Base-by-base conservation (phyloP, 2,888 invertebrate genomes). In the Keiferia lycopersicella region DNA sequence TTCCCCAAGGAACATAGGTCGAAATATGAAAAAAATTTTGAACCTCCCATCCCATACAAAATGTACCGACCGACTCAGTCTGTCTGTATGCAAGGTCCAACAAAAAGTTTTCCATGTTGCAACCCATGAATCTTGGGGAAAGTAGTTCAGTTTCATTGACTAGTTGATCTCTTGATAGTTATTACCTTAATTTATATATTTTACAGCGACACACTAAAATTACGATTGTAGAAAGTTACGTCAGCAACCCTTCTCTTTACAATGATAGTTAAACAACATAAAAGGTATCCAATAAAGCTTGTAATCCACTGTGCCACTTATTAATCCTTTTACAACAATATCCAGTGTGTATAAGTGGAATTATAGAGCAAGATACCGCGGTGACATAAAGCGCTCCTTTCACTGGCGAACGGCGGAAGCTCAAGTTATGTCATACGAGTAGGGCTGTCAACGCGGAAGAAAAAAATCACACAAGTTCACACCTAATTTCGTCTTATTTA, bases 331-430 rank as follows among this genome's bases (percentile, higher is more conserved):
- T 45, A 60, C 30, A 60, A 60, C 16, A 60, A 60, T 39, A 45
- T 41, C 16, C 41, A 45, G 45, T n/a, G 22, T 22, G 26, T 14
- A 20, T 60, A 61, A 48, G 61, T 61, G 16, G 61, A 50, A 48
- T 61, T 61, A n/a, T 61, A 34, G 61, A 50, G 61, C 61, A 38
- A 58, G 58, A n/a, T 41, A n/a, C 50, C 26, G 50, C 20, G 16
- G 78, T 78, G 76, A 80, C 78, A 78, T 80, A 78, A 77, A 80
- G 75, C 72, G 75, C 73, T 76, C 83, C 84, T 84, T 83, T 83
- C 83, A 84, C 83, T 69, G 75, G 75, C 76, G 79, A 76, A 73
- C 83, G 81, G 87, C 88, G 90, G 88, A 89, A 89, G 88, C 87
- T 80, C 75, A 62, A 83, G 83, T 91, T 91, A 90, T 88, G 87